Evolutionary conservation across 2,888 invertebrate species (phyloP), one percentile per base, ranked within the genome.

Genomic region (Hirtodrosophila confusa): DNA sequence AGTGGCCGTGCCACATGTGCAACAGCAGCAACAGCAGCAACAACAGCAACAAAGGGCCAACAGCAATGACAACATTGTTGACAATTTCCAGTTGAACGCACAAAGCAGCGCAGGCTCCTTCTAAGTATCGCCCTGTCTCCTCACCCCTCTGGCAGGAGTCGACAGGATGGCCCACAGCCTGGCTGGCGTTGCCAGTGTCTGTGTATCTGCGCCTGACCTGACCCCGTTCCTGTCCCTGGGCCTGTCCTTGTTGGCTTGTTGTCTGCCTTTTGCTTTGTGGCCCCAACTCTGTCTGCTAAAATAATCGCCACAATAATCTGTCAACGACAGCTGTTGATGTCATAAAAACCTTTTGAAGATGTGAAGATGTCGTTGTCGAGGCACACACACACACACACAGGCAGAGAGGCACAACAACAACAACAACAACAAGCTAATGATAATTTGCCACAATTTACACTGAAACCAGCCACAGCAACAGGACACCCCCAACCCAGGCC

Each of bases 271-370:
- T 56, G 74, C 73, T 69, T 66, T 69, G 72, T 55, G 36, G 60
- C 56, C 60, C 56, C 56, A 55, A 56, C 69, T 29, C 44, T 24
- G 71, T 66, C 72, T 82, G 79, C 84, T 80, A 80, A 90, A 90
- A 90, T 90, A 90, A 90, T 90, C 90, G 89, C 89, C 90, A 86
- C 90, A 89, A 90, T 90, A 90, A 90, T 90, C 90, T 90, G 90
- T 90, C 90, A 88, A 88, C 90, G 89, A 89, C 90, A 90, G 89
- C 90, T 90, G 90, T 88, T 90, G 89, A 89, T 90, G 90, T 90
- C 90, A 90, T 90, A 90, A 90, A 90, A 88, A 87, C 84, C 88
- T 86, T 88, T 88, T 86, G 85, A 86, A 86, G 85, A 85, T 84
- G 85, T 83, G 50, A 73, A 79, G 79, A 79, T 79, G 83, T 73